These are phyloP conservation scores for Hydrochoerus hydrochaeris DNA, from an alignment of 2,113 vertebrate genomes.

Conservation along the genomic window DNA sequence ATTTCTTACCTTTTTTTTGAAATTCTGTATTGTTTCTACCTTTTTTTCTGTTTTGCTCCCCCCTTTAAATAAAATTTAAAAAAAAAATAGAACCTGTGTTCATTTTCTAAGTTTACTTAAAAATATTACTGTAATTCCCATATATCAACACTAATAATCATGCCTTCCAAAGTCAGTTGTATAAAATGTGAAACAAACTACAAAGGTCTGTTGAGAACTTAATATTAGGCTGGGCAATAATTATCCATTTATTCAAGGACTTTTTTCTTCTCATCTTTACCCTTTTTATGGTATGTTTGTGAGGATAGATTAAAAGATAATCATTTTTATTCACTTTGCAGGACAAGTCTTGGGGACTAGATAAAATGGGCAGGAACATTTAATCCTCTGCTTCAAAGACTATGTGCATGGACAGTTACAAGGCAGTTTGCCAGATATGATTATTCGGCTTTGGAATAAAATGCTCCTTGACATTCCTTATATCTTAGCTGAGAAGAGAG, in stretches of 20 bases:
- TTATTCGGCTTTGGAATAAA: slow-evolving; percentile 79
- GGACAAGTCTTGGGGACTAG: slow-evolving; percentile 79
- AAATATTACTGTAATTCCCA: slow-evolving; percentile 9
- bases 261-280: slow-evolving; percentile 53
- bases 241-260: slow-evolving; percentile 31
- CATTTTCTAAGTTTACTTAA: slow-evolving; percentile 41
- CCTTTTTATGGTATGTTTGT: slow-evolving; percentile 44
- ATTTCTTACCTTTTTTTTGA: too few relatives aligned
- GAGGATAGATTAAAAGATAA: slow-evolving; percentile 75
- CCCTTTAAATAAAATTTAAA: too few relatives aligned
- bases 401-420: slow-evolving; percentile 78
- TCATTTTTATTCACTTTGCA: slow-evolving; percentile 82
- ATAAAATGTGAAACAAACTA: slow-evolving; percentile 53
- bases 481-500: slow-evolving; percentile 81
- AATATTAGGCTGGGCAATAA: slow-evolving; percentile 39
- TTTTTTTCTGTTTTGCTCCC: too few relatives aligned
- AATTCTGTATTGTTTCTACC: too few relatives aligned
- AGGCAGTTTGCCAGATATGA: slow-evolving; percentile 80
- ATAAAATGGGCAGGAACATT: slow-evolving; percentile 81
- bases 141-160: slow-evolving; percentile 1
- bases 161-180: slow-evolving; percentile 21
- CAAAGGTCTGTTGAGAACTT: slow-evolving; percentile 42
- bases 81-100: slow-evolving; percentile 13
- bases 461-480: slow-evolving; percentile 76
- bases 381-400: slow-evolving; percentile 76